These are phyloP conservation scores for Myiopsitta monachus DNA, from an alignment of 2,113 vertebrate species.

Conservation along the genomic window DNA sequence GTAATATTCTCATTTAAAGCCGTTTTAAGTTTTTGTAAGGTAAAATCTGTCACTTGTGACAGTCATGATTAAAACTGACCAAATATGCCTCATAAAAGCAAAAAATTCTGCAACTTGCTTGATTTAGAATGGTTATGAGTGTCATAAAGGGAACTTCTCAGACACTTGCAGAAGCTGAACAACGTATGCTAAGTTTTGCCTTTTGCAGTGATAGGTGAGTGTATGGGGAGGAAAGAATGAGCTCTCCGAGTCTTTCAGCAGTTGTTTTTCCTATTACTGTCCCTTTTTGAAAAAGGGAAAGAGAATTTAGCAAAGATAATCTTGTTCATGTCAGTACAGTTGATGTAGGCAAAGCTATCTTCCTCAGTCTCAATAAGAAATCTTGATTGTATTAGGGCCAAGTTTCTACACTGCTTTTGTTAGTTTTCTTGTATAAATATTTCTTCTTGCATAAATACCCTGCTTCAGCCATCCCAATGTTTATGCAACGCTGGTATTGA, in stretches of 20 bases:
- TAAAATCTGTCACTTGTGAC: neutral
- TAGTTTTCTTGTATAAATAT: neutral
- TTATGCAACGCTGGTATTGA: neutral
- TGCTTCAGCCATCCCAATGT: neutral
- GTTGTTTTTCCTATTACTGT: neutral
- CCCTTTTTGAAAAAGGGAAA: neutral
- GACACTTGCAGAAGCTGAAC: neutral
- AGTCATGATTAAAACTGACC: neutral
- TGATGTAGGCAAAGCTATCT: neutral
- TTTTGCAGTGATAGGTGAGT: neutral
- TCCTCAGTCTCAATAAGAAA: neutral
- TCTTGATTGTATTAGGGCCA: neutral
- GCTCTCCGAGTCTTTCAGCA: neutral
- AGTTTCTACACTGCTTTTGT: neutral
- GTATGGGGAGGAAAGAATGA: neutral
- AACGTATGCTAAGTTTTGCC: neutral
- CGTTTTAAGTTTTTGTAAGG: neutral
- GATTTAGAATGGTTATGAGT: neutral
- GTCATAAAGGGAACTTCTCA: neutral
- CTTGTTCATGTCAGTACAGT: fast-evolving
- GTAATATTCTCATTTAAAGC: neutral
- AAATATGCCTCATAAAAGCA: neutral
- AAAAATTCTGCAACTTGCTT: neutral
- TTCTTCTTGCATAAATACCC: neutral
- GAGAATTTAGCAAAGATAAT: neutral